Evolutionary conservation across 2,797 vertebrate species (phyloP).

Genomic region (Chlorospingus semifuscus): DNA sequence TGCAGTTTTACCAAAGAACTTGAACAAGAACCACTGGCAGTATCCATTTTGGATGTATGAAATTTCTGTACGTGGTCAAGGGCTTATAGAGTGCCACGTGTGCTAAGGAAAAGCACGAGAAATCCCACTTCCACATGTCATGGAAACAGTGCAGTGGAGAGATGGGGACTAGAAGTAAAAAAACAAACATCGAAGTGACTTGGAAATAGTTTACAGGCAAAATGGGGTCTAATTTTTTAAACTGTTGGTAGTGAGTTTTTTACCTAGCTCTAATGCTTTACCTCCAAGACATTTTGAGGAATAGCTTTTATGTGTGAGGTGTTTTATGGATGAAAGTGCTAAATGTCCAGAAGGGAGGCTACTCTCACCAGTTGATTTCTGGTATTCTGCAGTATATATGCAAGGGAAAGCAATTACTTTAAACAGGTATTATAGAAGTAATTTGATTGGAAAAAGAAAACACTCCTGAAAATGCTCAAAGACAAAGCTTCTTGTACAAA

Average conservation of each 20-base stretch:
- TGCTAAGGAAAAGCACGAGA: not conserved
- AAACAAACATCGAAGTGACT: accelerated
- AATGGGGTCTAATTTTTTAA: not conserved
- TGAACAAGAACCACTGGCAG: not conserved
- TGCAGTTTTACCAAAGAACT: not conserved
- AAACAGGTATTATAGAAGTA: not conserved
- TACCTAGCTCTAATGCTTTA: not conserved
- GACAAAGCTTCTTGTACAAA: not conserved
- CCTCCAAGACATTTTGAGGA: not conserved
- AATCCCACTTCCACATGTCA: not conserved
- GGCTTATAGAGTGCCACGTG: not conserved
- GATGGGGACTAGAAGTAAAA: not conserved
- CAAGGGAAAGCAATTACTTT: not conserved
- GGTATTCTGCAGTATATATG: not conserved
- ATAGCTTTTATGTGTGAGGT: not conserved
- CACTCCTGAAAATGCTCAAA: not conserved
- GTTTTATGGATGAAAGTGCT: not conserved
- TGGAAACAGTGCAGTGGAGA: not conserved
- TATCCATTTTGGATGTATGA: not conserved
- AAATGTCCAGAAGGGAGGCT: not conserved
- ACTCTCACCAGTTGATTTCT: not conserved
- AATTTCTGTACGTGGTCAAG: not conserved
- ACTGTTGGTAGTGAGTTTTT: not conserved
- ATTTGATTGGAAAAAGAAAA: not conserved
- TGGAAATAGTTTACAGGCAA: not conserved